A percentile compares a stretch with the other conserved stretches of the same genome.
These are phyloP conservation scores for Sinotaia quadrata DNA, from an alignment of 2,888 invertebrate species.

Conservation along the genomic window DNA sequence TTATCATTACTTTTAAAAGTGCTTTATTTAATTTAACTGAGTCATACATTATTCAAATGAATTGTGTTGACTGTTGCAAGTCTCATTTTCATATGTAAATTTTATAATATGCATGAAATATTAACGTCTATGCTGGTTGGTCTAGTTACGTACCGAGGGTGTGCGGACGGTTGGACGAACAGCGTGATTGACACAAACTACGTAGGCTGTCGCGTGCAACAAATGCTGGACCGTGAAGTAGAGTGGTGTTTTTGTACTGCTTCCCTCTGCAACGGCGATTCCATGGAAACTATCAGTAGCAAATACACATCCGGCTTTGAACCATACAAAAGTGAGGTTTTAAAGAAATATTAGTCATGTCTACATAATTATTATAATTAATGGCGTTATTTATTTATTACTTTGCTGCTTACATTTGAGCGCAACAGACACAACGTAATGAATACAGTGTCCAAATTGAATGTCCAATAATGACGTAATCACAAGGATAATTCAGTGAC, in stretches of 20 bases:
- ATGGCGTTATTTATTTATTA: not conserved
- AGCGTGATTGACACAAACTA: slow-evolving; percentile 41
- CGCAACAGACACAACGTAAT: too few relatives aligned
- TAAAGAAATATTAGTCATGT: too few relatives aligned
- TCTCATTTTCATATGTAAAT: too few relatives aligned
- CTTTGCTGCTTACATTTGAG: not conserved
- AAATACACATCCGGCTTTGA: slow-evolving; percentile 28
- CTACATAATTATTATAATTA: not conserved
- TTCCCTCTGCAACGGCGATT: slow-evolving; percentile 40
- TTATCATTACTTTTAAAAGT: too few relatives aligned
- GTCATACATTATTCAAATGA: too few relatives aligned
- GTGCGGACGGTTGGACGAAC: slow-evolving; percentile 50
- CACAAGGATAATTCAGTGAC: too few relatives aligned
- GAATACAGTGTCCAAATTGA: too few relatives aligned
- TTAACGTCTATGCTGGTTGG: too few relatives aligned
- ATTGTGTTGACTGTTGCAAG: too few relatives aligned
- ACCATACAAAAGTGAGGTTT: slow-evolving; percentile 28
- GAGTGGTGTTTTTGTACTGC: slow-evolving; percentile 47
- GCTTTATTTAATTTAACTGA: too few relatives aligned
- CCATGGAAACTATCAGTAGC: slow-evolving; percentile 31
- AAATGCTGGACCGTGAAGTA: slow-evolving; percentile 34
- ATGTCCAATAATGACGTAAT: too few relatives aligned
- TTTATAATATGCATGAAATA: too few relatives aligned
- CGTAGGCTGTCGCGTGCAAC: slow-evolving; percentile 40
- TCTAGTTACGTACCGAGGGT: slow-evolving; percentile 49